Evolutionary conservation across 1,140 invertebrate genomes (phyloP).

Genomic region (Musca domestica): DNA sequence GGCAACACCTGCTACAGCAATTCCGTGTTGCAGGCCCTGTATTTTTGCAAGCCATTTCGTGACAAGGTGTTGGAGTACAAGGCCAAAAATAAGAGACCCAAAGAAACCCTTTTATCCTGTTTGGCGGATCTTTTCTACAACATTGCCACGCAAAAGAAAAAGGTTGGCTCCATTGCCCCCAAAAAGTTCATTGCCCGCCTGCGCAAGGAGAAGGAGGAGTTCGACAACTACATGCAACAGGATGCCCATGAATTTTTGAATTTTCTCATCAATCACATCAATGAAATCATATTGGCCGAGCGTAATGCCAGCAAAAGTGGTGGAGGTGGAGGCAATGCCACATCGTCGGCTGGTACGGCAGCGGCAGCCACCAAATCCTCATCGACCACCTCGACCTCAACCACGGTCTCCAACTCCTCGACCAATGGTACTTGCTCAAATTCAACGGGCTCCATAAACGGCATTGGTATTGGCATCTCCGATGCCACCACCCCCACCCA

Average conservation of each 20-base stretch:
- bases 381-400: constrained; percentile 26
- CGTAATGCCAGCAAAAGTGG: constrained; percentile 66
- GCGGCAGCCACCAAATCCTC: constrained; percentile 17
- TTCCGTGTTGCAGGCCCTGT: constrained; percentile 97
- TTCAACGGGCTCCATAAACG: constrained; percentile 43
- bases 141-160: constrained; percentile 99
- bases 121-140: constrained; percentile 98
- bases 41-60: constrained; percentile 98
- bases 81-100: constrained; percentile 94
- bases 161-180: constrained; percentile 98
- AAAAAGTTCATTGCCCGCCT: constrained; percentile 99
- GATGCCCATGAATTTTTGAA: constrained; percentile 99
- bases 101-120: constrained; percentile 96
- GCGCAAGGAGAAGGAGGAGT: constrained; percentile 98
- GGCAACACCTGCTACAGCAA: constrained; percentile 99
- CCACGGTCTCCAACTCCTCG: constrained; percentile 39
- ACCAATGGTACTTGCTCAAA: constrained; percentile 56
- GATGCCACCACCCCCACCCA: constrained; percentile 31
- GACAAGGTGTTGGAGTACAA: constrained; percentile 99
- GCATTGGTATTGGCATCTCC: constrained; percentile 51
- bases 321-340: constrained; percentile 50
- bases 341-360: background rate
- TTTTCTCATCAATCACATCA: constrained; percentile 96
- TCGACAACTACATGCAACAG: constrained; percentile 99
- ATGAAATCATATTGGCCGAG: constrained; percentile 88